Conservation (phyloP, 2,888 invertebrate species). For the Horisme vitalbata region DNA sequence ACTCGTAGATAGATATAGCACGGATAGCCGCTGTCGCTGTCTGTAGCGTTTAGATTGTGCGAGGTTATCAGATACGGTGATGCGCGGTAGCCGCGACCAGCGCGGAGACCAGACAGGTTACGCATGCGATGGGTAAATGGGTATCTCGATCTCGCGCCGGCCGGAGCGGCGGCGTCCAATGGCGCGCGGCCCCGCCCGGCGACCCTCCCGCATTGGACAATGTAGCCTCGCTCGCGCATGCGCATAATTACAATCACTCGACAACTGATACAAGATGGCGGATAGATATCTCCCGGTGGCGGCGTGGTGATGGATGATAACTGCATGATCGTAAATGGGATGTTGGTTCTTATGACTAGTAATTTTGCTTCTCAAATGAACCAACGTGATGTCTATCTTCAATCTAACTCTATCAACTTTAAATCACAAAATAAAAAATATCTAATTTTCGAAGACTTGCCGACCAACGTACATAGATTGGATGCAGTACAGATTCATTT, state of each 20-base stretch:
- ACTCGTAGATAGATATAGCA: slow-evolving; percentile 23
- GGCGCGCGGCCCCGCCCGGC: slow-evolving; percentile 40
- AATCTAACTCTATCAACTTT: no score
- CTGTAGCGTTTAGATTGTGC: slow-evolving; percentile 3
- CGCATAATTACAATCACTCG: slow-evolving; percentile 28
- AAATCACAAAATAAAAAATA: no score
- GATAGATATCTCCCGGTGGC: slow-evolving; percentile 30
- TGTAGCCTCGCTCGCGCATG: slow-evolving; percentile 29
- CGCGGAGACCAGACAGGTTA: not conserved
- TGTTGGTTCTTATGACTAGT: not conserved
- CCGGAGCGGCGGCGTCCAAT: slow-evolving; percentile 35
- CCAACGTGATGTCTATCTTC: no score
- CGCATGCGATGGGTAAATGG: not conserved
- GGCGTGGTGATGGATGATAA: slow-evolving; percentile 46
- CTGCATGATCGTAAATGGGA: slow-evolving; percentile 23
- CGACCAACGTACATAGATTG: no score
- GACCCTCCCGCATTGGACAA: slow-evolving; percentile 38
- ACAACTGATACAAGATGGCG: slow-evolving; percentile 48
- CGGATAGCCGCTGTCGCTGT: not conserved
- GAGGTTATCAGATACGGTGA: no score
- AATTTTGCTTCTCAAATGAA: no score
- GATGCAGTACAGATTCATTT: no score
- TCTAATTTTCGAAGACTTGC: no score
- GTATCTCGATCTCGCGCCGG: slow-evolving; percentile 7
- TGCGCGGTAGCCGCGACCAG: not conserved